Base-by-base conservation (phyloP, 1,140 invertebrate species). In the Aphaenogaster ashmeadi region DNA sequence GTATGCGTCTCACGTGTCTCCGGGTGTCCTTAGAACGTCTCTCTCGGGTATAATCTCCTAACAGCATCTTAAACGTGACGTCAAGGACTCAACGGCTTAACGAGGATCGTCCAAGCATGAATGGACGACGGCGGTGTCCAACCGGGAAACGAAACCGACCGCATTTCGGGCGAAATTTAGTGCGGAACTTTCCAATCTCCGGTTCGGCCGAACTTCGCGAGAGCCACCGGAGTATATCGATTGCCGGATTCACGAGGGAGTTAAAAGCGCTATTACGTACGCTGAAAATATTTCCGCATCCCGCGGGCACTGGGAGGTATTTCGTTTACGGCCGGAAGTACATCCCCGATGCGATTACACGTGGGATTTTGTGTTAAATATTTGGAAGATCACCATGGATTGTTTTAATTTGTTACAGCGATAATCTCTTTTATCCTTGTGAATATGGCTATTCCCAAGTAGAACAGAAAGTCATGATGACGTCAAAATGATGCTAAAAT, bases 181-280 rank as follows among this genome's bases (percentile, higher is more conserved):
- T 67, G 77, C 77, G 77, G 77, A 80, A 80, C 77, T 80, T 80
- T 80, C 77, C 77, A 80, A 80, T 80, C 77, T 80, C 77, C 77
- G 60, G 33, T 21, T 50, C 60, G 60, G 9, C 18, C 58, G 41
- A 66, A 52, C 60, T 80, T 47, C 15, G 77, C 41, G 77, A 79
- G 77, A 54, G 77, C 15, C 9, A 52, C 27, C 58, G 77, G n/a
- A 66, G 44, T 67, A 33, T 80, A 80, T 80, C 77, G 77, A 67
- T 80, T 67, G 44, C 44, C 33, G 77, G 33, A 80, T 77, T 77
- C 77, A 80, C 60, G 60, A 56, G 44, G 41, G 44, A 79, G 41
- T 44, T 79, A 80, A 67, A 80, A 38, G 60, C 60, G 77, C 44
- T 13, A 54, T 67, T 67, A 67, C 60, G 56, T 66, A 52, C 60